These are phyloP conservation scores for Buceros bicornis DNA, from an alignment of 2,797 vertebrate species.

Conservation along the genomic window DNA sequence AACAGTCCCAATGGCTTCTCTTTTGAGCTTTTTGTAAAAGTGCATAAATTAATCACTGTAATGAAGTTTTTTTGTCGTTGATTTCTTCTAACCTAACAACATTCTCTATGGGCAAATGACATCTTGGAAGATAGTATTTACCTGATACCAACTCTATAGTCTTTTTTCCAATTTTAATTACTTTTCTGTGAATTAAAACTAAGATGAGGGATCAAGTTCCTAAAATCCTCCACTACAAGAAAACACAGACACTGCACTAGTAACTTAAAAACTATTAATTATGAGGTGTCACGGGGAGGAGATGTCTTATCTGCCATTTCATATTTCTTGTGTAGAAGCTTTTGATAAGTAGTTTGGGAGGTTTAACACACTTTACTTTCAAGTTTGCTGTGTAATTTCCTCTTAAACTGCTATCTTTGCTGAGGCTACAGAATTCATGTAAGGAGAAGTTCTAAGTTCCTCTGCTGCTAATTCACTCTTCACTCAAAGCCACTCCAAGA, in stretches of 20 bases:
- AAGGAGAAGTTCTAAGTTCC: conserved; percentile 16
- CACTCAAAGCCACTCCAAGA: background rate
- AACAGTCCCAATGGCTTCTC: background rate
- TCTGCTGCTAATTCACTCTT: conserved; percentile 16
- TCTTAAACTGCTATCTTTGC: background rate
- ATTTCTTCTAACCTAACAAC: background rate
- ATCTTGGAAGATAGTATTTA: background rate
- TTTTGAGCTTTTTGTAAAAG: background rate
- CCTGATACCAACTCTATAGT: background rate
- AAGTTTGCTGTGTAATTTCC: background rate
- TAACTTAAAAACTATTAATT: background rate
- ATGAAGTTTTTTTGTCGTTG: background rate
- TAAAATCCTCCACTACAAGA: background rate
- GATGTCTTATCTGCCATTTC: background rate
- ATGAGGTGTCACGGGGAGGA: background rate
- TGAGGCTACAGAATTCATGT: background rate
- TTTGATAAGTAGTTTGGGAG: background rate
- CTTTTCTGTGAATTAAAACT: background rate
- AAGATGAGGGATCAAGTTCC: background rate
- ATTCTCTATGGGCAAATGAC: background rate
- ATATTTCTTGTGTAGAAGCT: background rate
- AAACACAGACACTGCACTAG: background rate
- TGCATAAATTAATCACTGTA: background rate
- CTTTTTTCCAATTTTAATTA: background rate
- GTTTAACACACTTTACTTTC: background rate